phyloP scores from a whole-genome alignment of 2,113 vertebrate species.

The Cynocephalus volans region DNA sequence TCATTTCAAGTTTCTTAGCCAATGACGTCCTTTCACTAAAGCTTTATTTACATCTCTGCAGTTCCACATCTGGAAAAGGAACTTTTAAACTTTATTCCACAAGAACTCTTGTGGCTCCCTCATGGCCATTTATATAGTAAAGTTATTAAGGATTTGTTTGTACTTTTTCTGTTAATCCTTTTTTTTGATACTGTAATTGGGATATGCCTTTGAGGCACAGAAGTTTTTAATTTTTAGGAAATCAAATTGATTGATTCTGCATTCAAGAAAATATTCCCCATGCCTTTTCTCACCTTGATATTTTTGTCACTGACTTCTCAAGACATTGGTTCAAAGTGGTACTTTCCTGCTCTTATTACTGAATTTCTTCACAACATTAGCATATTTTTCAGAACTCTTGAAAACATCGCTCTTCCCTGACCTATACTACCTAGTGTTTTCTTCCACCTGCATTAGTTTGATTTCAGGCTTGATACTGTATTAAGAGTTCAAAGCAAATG shows the following conservation, averaged over 20 bases:
- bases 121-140: background rate
- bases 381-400: background rate
- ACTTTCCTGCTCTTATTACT: background rate
- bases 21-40: background rate
- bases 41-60: conserved; percentile 43
- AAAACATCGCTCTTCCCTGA: background rate
- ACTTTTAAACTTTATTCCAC: conserved; percentile 12
- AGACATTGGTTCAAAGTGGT: background rate
- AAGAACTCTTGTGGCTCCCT: background rate
- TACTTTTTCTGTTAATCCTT: background rate
- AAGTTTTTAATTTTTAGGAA: conserved; percentile 44
- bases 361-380: background rate
- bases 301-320: background rate
- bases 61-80: conserved; percentile 53
- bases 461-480: conserved; percentile 34
- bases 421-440: background rate
- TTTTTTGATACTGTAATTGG: background rate
- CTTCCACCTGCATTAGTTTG: conserved; percentile 15
- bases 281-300: background rate
- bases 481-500: conserved; percentile 66
- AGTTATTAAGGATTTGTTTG: conserved; percentile 3
- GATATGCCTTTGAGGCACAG: background rate
- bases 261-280: background rate
- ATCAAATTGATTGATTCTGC: background rate
- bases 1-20: background rate